Conservation (phyloP, 2,888 invertebrate species). For the Mechanitis messenoides region DNA sequence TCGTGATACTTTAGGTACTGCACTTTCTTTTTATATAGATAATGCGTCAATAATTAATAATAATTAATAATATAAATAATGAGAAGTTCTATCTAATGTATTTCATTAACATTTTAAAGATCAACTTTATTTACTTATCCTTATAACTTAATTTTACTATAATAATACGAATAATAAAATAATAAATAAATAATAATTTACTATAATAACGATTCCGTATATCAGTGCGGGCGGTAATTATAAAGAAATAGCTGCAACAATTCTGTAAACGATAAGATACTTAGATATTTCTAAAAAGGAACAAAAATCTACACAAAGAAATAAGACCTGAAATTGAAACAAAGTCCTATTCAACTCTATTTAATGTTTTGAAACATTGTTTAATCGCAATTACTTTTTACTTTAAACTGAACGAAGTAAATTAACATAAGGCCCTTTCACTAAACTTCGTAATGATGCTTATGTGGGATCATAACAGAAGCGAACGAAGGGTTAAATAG, state of each 20-base stretch:
- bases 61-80: too few species aligned
- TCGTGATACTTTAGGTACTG: too few species aligned
- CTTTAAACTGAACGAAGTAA: constrained; percentile 14
- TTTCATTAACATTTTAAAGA: too few species aligned
- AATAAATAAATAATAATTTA: too few species aligned
- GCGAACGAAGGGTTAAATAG: constrained; percentile 47
- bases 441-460: constrained; percentile 33
- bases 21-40: too few species aligned
- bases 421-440: constrained; percentile 21
- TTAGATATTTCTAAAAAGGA: constrained; percentile 10
- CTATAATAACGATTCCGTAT: too few species aligned
- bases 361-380: constrained; percentile 13
- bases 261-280: constrained; percentile 12
- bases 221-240: not conserved
- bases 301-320: not conserved
- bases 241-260: constrained; percentile 9
- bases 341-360: constrained; percentile 6
- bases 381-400: constrained; percentile 15
- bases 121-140: too few species aligned
- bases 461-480: constrained; percentile 31
- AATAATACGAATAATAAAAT: too few species aligned
- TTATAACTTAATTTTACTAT: too few species aligned
- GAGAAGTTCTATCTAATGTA: too few species aligned
- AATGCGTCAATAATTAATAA: too few species aligned
- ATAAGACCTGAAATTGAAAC: not conserved